Base-by-base conservation (phyloP, 2,113 vertebrate genomes). In the Rhynchomys soricoides region DNA sequence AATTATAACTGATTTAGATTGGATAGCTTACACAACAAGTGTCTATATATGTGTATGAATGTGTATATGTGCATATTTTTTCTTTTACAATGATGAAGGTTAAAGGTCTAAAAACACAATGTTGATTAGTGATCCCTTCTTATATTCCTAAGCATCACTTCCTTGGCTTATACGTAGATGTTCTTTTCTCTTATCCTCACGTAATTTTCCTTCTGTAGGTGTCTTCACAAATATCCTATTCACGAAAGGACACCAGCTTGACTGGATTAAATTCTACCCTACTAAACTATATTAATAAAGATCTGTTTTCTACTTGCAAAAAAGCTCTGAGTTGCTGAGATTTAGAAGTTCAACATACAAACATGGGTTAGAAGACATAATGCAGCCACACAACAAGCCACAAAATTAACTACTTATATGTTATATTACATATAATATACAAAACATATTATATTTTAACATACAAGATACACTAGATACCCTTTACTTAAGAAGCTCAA, bases 361-460 rank as follows among this genome's bases (percentile, higher is more conserved):
- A 83, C 40, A 59, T 11, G 29, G 12, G 29, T 4, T 7, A 9
- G 7, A 55, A 6, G 9, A 40, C 34, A 78, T 50, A 68, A 68
- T 78, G 40, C 19, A 91, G 26, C 3, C 13, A 31, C 5, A 16
- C 22, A 52, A 52, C 1, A 91, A 88, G 26, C 9, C 3, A 45
- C 17, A 66, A 91, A 43, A 48, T 7, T 86, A 92, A 75, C 52
- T 62, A 93, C 26, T 93, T 48, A 55, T 62, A 12, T 37, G 6
- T n/a, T n/a, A n/a, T n/a, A n/a, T n/a, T n/a, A n/a, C n/a, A n/a
- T n/a, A n/a, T n/a, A n/a, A n/a, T n/a, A n/a, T n/a, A n/a, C n/a
- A n/a, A n/a, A n/a, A n/a, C n/a, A n/a, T n/a, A n/a, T n/a, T n/a
- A 81, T 62, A 86, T 85, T 90, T 50, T 93, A 12, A 74, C 45